Evolutionary conservation across 2,113 vertebrate genomes (phyloP).

Genomic region (Narcine bancroftii): DNA sequence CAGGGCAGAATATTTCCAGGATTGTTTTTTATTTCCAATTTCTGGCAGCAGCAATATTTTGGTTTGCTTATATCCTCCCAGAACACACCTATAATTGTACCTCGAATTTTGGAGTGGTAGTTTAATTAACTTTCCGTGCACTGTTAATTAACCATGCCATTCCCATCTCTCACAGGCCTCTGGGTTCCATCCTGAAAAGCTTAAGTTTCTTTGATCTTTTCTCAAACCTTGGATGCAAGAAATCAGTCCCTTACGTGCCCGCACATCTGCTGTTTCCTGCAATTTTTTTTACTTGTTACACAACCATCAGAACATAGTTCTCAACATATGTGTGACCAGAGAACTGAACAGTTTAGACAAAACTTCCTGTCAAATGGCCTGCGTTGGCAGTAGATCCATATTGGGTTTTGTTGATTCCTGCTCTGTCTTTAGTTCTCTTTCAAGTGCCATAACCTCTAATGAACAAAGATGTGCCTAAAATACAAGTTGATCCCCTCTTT

Average conservation of each 20-base stretch:
- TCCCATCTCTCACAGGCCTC: neutral
- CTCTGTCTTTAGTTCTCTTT: neutral
- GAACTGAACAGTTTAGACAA: neutral
- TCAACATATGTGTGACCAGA: neutral
- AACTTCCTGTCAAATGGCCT: neutral
- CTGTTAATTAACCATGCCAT: neutral
- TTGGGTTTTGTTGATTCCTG: neutral
- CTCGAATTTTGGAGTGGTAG: neutral
- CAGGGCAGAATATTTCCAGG: neutral
- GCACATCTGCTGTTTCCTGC: neutral
- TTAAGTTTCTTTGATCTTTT: neutral
- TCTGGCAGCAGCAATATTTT: neutral
- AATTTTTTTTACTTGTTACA: neutral
- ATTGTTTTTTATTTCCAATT: neutral
- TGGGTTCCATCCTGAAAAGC: neutral
- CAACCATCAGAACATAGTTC: neutral
- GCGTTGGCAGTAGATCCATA: neutral
- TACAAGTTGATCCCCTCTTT: no score
- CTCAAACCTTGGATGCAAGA: neutral
- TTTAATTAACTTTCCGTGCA: neutral
- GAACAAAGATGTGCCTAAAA: no score
- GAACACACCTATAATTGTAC: neutral
- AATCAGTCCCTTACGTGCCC: neutral
- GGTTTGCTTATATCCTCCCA: neutral
- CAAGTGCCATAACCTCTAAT: neutral